Conservation (phyloP, 2,888 invertebrate species). For the Sarcophaga variegata region DNA sequence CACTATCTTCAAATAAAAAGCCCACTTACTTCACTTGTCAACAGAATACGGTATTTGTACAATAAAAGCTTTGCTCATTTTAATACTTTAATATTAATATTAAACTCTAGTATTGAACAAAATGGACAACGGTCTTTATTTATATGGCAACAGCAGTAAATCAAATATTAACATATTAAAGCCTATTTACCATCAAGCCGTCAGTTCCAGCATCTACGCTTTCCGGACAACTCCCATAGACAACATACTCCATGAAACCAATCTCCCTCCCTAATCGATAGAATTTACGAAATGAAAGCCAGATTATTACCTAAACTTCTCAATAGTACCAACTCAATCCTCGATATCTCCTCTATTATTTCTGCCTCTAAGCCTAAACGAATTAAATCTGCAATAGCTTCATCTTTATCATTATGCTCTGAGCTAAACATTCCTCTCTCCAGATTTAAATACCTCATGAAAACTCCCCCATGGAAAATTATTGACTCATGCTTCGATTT, state of each 20-base stretch:
- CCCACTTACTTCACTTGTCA: not conserved
- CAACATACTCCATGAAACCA: not conserved
- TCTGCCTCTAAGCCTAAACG: not conserved
- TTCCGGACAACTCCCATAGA: too few relatives aligned
- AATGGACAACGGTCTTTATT: not conserved
- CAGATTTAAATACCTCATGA: not conserved
- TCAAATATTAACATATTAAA: conserved; percentile 17
- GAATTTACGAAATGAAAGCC: not conserved
- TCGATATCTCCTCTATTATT: not conserved
- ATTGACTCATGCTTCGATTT: not conserved
- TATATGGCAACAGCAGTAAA: conserved; percentile 25
- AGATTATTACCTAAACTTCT: conserved; percentile 1
- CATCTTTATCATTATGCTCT: not conserved
- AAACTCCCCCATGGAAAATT: conserved; percentile 6
- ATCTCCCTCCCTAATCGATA: conserved; percentile 17
- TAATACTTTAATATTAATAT: not conserved
- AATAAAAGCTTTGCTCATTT: too few relatives aligned
- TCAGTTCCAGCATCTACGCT: not conserved
- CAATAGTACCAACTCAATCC: conserved; percentile 16
- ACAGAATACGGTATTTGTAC: not conserved
- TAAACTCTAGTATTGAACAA: not conserved
- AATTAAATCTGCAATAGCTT: conserved; percentile 12
- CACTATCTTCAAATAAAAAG: not conserved
- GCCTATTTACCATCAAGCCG: conserved; percentile 17
- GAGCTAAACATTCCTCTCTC: not conserved